A percentile compares a stretch with the other conserved stretches of the same genome.
phyloP scores from a whole-genome alignment of 2,113 vertebrate genomes.

The Myxocyprinus asiaticus region DNA sequence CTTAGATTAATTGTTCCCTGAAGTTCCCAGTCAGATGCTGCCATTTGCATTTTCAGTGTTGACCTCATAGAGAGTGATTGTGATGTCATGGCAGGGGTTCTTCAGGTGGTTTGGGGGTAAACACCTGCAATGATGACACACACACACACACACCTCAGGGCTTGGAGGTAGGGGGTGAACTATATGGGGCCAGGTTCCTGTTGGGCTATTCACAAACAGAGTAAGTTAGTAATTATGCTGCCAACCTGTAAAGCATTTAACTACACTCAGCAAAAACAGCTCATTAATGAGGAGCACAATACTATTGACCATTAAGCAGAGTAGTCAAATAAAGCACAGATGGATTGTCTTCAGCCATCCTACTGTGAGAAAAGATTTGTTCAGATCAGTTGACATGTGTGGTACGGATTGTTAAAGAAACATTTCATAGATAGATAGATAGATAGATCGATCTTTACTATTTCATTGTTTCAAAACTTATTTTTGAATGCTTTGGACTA shows the following conservation, averaged over 20 bases:
- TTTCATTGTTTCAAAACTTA: no score
- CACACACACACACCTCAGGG: constrained; percentile 59
- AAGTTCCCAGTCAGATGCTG: constrained; percentile 38
- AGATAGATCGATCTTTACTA: no score
- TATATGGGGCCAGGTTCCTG: constrained; percentile 67
- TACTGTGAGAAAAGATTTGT: background rate
- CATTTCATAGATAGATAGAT: no score
- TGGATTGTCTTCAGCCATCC: constrained; percentile 18
- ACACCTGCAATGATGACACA: constrained; percentile 61
- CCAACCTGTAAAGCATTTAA: constrained; percentile 68
- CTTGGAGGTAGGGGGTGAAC: constrained; percentile 58
- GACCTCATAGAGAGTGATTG: constrained; percentile 66
- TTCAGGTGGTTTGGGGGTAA: constrained; percentile 61
- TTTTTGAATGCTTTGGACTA: no score
- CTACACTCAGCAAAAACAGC: constrained; percentile 56
- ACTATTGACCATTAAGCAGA: constrained; percentile 49
- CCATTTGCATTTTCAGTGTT: constrained; percentile 61
- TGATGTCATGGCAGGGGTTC: constrained; percentile 64
- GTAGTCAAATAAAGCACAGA: constrained; percentile 52
- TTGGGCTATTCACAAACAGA: constrained; percentile 68
- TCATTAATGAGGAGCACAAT: constrained; percentile 11
- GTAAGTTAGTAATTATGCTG: constrained; percentile 72
- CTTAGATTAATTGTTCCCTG: background rate
- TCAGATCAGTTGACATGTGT: background rate
- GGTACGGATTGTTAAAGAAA: background rate